These are phyloP conservation scores for Isichthys henryi DNA, from an alignment of 2,113 vertebrate genomes.

Conservation along the genomic window DNA sequence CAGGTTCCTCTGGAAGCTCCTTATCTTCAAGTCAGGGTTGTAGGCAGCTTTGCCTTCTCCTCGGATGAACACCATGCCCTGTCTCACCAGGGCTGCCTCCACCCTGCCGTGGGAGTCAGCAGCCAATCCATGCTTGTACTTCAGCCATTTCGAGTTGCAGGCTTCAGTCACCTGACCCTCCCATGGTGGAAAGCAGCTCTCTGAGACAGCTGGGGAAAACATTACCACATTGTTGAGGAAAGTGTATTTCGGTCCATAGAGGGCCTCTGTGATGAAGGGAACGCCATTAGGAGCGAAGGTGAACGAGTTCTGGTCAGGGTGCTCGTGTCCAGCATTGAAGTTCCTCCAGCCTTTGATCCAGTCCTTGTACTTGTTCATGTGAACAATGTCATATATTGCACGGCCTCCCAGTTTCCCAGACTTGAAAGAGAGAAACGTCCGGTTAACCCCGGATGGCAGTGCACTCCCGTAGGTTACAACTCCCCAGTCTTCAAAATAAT, in stretches of 20 bases:
- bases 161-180: constrained; percentile 91
- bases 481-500: constrained; percentile 97
- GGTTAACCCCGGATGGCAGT: constrained; percentile 72
- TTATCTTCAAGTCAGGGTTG: constrained; percentile 73
- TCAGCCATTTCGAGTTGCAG: constrained; percentile 93
- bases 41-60: constrained; percentile 84
- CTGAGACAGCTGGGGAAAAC: constrained; percentile 73
- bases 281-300: constrained; percentile 88
- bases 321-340: constrained; percentile 95
- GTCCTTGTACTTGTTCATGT: constrained; percentile 85
- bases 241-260: constrained; percentile 94
- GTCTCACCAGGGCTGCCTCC: constrained; percentile 68
- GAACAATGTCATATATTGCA: constrained; percentile 93
- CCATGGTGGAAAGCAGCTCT: constrained; percentile 88
- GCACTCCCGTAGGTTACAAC: constrained; percentile 91
- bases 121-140: constrained; percentile 81
- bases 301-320: constrained; percentile 94
- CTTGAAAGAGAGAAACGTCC: constrained; percentile 91
- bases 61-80: constrained; percentile 81
- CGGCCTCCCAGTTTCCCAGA: constrained; percentile 94
- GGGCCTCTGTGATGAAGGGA: constrained; percentile 90
- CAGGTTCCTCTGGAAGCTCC: constrained; percentile 79
- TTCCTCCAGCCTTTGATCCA: constrained; percentile 96
- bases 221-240: constrained; percentile 86
- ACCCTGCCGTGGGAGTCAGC: constrained; percentile 78